These are phyloP conservation scores for Pomacea canaliculata DNA, from an alignment of 2,888 invertebrate genomes.

Conservation along the genomic window DNA sequence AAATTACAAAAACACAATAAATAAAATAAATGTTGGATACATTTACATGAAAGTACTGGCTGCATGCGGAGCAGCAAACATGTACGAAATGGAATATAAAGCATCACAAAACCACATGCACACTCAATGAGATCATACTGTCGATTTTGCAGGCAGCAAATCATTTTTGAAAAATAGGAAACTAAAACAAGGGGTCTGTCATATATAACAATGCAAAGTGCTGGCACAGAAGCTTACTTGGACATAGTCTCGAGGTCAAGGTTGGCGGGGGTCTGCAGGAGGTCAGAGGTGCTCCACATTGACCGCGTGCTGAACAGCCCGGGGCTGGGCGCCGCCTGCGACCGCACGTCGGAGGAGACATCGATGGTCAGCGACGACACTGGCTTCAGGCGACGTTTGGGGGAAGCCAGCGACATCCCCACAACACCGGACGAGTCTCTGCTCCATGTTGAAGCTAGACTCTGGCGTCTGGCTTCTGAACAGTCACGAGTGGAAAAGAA, in stretches of 20 bases:
- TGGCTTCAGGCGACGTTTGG: conserved; percentile 28
- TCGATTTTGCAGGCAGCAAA: too few relatives aligned
- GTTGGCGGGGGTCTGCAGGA: conserved; percentile 18
- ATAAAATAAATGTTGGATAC: too few relatives aligned
- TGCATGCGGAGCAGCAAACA: too few relatives aligned
- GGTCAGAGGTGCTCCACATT: conserved; percentile 50
- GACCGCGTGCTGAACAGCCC: conserved; percentile 54
- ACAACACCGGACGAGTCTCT: conserved; percentile 16
- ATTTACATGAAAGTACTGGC: too few relatives aligned
- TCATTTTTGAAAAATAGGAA: too few relatives aligned
- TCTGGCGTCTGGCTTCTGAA: conserved; percentile 36
- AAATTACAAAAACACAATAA: too few relatives aligned
- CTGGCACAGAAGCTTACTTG: conserved; percentile 26
- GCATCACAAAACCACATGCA: too few relatives aligned
- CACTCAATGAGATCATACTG: too few relatives aligned
- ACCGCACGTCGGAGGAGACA: conserved; percentile 28
- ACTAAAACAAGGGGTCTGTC: too few relatives aligned
- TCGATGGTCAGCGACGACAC: conserved; percentile 37
- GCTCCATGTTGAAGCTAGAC: conserved; percentile 33
- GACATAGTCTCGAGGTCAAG: conserved; percentile 31
- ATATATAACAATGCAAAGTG: too few relatives aligned
- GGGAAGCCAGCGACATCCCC: background rate
- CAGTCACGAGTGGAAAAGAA: background rate
- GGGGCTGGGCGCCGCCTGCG: conserved; percentile 48
- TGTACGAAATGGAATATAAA: too few relatives aligned